These are phyloP conservation scores for Entelurus aequoreus DNA, from an alignment of 2,113 vertebrate species.

Conservation along the genomic window DNA sequence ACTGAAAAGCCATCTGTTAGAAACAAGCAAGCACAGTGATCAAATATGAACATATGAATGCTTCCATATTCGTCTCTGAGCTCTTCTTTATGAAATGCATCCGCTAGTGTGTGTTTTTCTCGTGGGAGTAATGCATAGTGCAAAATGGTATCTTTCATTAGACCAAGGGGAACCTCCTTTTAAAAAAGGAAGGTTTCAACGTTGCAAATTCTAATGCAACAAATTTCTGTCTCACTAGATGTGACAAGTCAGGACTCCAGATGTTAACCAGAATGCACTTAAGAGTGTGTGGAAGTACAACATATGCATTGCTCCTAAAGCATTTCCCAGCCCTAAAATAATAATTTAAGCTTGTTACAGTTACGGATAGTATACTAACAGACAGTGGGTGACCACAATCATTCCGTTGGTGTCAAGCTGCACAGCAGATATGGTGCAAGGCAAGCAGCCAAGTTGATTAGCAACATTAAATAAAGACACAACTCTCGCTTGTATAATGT, in stretches of 20 bases:
- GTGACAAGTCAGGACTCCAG: too few relatives aligned
- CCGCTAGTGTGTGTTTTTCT: constrained; percentile 33
- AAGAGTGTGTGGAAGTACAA: neutral
- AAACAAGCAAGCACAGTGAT: constrained; percentile 35
- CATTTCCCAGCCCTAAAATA: neutral
- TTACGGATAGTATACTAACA: neutral
- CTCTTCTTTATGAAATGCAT: constrained; percentile 27
- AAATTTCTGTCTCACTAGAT: too few relatives aligned
- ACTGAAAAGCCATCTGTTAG: constrained; percentile 64
- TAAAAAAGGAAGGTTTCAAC: too few relatives aligned
- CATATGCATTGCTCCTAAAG: neutral
- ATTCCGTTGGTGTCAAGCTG: neutral
- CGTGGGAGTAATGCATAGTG: constrained; percentile 20
- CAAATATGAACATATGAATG: constrained; percentile 36
- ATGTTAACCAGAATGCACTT: too few relatives aligned
- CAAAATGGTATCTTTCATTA: constrained; percentile 16
- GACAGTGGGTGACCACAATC: neutral
- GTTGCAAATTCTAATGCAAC: too few relatives aligned
- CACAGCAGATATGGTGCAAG: neutral
- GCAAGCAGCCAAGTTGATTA: neutral
- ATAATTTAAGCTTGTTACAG: neutral
- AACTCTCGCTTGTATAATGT: neutral
- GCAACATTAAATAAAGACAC: neutral
- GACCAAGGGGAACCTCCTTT: neutral
- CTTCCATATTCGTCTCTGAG: constrained; percentile 12